Percentiles rank a stretch among this genome's conserved stretches.
These are phyloP conservation scores for Lagopus muta DNA, from an alignment of 2,113 vertebrate genomes.

Conservation along the genomic window DNA sequence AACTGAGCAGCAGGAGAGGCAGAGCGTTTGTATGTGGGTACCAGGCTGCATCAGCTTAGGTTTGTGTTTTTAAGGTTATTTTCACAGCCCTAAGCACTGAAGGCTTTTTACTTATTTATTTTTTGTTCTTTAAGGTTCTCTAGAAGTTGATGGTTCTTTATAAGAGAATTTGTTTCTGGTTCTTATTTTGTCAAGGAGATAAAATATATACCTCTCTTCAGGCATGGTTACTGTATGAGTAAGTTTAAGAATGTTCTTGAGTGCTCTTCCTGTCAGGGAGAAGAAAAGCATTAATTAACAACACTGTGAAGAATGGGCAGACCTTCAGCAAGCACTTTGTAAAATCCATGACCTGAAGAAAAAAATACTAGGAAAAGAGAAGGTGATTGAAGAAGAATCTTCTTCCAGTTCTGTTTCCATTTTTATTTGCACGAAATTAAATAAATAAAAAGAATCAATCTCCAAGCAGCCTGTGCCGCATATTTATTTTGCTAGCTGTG, in stretches of 20 bases:
- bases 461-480: background rate
- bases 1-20: constrained; percentile 45
- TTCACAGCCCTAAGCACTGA: background rate
- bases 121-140: background rate
- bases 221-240: background rate
- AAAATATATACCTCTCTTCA: constrained; percentile 40
- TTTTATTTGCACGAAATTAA: background rate
- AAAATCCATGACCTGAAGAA: background rate
- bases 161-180: constrained; percentile 32
- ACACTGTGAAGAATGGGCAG: background rate
- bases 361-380: background rate
- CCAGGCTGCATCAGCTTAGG: constrained; percentile 21
- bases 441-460: background rate
- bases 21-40: constrained; percentile 23
- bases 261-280: constrained; percentile 41
- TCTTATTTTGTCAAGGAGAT: constrained; percentile 19
- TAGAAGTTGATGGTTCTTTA: constrained; percentile 21
- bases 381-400: background rate
- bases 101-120: background rate
- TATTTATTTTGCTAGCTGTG: constrained; percentile 41
- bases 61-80: constrained; percentile 39
- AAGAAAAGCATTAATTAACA: constrained; percentile 23
- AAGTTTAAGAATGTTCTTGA: constrained; percentile 36
- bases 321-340: background rate
- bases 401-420: background rate